Evolutionary conservation across 2,888 invertebrate species (phyloP).

Genomic region (Tolmerus cingulatus): DNA sequence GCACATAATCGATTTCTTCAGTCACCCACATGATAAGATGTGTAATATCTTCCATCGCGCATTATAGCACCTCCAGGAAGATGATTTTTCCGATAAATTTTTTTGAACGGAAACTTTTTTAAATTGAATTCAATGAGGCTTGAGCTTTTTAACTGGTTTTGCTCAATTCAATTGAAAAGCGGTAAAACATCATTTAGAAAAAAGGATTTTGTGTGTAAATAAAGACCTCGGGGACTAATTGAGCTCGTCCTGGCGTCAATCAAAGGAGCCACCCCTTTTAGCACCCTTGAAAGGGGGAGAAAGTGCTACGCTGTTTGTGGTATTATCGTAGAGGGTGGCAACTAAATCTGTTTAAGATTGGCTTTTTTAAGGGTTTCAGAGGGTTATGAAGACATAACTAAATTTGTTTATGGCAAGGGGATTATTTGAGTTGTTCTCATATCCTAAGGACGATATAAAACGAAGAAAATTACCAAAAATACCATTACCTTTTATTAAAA

Average conservation of each 20-base stretch:
- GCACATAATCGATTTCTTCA: neutral
- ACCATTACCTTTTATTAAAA: neutral
- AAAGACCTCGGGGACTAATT: neutral
- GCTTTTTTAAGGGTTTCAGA: neutral
- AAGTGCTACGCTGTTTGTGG: neutral
- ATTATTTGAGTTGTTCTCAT: neutral
- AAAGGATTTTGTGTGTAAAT: neutral
- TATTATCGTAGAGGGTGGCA: neutral
- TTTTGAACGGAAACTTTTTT: neutral
- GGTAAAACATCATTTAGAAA: neutral
- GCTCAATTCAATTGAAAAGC: neutral
- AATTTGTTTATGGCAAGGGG: neutral
- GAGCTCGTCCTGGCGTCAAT: neutral
- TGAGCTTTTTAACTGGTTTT: neutral
- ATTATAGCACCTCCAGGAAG: neutral
- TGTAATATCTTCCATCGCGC: neutral
- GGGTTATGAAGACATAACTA: neutral
- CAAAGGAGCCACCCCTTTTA: neutral
- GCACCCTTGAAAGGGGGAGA: neutral
- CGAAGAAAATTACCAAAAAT: neutral
- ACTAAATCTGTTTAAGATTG: neutral
- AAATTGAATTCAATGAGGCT: slow-evolving; percentile 21
- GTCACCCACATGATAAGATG: neutral
- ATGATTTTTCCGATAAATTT: neutral
- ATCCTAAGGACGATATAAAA: neutral